phyloP scores from a whole-genome alignment of 2,797 vertebrate genomes.

The Synaphobranchus kaupii region DNA sequence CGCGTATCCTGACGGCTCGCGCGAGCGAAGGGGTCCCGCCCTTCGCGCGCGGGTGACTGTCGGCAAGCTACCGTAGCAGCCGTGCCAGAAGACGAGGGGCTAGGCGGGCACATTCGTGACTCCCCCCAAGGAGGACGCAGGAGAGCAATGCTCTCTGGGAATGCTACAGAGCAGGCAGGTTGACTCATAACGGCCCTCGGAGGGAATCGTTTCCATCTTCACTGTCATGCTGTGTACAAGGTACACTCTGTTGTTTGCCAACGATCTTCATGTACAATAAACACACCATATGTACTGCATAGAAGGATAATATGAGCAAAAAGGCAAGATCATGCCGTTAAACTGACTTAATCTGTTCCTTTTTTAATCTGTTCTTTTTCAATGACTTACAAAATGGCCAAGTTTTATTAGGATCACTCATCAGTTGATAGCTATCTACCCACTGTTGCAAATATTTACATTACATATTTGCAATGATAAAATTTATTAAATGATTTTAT shows the following conservation, averaged over 20 bases:
- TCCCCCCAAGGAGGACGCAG: not conserved
- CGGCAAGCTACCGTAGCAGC: not conserved
- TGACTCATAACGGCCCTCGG: not conserved
- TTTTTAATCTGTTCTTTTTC: too few relatives aligned
- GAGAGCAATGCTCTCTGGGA: not conserved
- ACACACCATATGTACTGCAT: not conserved
- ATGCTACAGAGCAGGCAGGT: not conserved
- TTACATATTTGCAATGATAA: too few relatives aligned
- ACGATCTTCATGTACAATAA: not conserved
- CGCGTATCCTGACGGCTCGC: not conserved
- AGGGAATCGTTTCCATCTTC: not conserved
- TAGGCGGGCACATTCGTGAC: not conserved
- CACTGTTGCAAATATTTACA: too few relatives aligned
- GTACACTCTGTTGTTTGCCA: too few relatives aligned
- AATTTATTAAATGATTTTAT: too few relatives aligned
- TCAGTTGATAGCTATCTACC: not conserved
- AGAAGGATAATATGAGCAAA: not conserved
- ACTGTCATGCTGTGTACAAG: not conserved
- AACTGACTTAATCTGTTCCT: not conserved
- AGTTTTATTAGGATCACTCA: not conserved
- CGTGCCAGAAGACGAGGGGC: not conserved
- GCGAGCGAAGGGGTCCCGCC: conserved; percentile 5
- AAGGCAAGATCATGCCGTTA: not conserved
- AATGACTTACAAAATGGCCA: not conserved
- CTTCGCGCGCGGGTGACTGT: not conserved